These are phyloP conservation scores for Rhamnusium bicolor DNA, from an alignment of 2,888 invertebrate species.

Conservation along the genomic window DNA sequence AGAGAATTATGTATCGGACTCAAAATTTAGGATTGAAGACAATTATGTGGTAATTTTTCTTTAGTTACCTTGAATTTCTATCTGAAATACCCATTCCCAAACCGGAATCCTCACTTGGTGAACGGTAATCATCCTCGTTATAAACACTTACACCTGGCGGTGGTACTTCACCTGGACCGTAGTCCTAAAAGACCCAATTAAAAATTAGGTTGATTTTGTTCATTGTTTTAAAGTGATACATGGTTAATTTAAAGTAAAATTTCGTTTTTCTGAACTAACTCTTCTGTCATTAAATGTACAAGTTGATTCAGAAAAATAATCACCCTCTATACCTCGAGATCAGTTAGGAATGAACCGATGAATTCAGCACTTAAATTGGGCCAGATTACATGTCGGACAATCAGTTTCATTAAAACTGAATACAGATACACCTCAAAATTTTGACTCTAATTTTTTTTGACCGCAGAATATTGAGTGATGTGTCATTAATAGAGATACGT, in stretches of 20 bases:
- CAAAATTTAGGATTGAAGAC: not conserved
- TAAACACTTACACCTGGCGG: constrained; percentile 71
- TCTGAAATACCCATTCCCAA: constrained; percentile 89
- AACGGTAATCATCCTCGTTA: constrained; percentile 78
- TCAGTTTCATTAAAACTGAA: too few species aligned
- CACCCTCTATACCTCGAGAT: too few species aligned
- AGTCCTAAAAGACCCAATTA: constrained; percentile 69
- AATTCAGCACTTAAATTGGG: too few species aligned
- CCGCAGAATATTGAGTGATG: too few species aligned
- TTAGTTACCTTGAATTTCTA: constrained; percentile 77
- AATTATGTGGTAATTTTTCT: constrained; percentile 21
- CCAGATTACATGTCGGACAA: too few species aligned
- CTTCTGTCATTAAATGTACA: too few species aligned
- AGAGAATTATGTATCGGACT: too few species aligned
- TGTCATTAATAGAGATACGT: too few species aligned
- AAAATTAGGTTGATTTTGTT: not conserved
- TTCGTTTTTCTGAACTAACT: not conserved
- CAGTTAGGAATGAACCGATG: too few species aligned
- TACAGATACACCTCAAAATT: too few species aligned
- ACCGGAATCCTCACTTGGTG: constrained; percentile 95
- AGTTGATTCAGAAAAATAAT: too few species aligned
- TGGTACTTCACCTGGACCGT: constrained; percentile 73
- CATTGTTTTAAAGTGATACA: not conserved
- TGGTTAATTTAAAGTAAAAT: not conserved
- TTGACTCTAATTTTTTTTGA: too few species aligned